A percentile compares a stretch with the other conserved stretches of the same genome.
These are phyloP conservation scores for Perodicticus potto DNA, from an alignment of 2,797 vertebrate genomes.

Conservation along the genomic window DNA sequence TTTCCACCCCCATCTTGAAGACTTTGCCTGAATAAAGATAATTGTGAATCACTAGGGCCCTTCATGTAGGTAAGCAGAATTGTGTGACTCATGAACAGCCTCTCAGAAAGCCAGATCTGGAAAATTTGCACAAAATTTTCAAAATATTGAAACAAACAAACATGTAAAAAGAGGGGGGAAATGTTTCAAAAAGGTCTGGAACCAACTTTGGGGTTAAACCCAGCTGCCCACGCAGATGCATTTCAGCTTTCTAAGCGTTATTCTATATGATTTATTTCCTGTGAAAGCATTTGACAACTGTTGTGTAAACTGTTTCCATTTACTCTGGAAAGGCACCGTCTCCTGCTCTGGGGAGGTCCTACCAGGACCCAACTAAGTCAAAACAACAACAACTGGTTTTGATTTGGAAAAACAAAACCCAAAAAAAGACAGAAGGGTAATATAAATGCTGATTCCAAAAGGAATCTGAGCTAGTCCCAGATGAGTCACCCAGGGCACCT, in stretches of 20 bases:
- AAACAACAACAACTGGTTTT: constrained; percentile 58
- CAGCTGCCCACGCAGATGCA: constrained; percentile 18
- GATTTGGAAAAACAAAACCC: constrained; percentile 67
- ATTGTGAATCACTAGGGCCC: rapidly evolving
- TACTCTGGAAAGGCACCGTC: background rate
- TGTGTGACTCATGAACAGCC: rapidly evolving
- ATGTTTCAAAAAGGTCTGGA: constrained; percentile 55
- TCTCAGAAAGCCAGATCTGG: background rate
- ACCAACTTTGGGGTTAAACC: constrained; percentile 40
- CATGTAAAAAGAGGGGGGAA: background rate
- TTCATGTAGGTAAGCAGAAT: background rate
- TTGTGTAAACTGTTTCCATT: constrained; percentile 35
- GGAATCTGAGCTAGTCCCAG: background rate
- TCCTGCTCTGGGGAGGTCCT: background rate
- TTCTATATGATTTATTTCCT: constrained; percentile 57
- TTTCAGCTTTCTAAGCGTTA: background rate
- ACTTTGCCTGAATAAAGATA: background rate
- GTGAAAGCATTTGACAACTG: background rate
- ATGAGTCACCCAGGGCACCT: background rate
- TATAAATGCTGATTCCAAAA: background rate
- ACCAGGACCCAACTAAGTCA: background rate
- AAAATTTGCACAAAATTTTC: constrained; percentile 30
- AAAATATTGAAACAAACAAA: constrained; percentile 48
- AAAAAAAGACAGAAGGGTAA: background rate
- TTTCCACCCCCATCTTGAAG: rapidly evolving